Base-by-base conservation (phyloP, 2,797 vertebrate genomes). In the Pristis pectinata region DNA sequence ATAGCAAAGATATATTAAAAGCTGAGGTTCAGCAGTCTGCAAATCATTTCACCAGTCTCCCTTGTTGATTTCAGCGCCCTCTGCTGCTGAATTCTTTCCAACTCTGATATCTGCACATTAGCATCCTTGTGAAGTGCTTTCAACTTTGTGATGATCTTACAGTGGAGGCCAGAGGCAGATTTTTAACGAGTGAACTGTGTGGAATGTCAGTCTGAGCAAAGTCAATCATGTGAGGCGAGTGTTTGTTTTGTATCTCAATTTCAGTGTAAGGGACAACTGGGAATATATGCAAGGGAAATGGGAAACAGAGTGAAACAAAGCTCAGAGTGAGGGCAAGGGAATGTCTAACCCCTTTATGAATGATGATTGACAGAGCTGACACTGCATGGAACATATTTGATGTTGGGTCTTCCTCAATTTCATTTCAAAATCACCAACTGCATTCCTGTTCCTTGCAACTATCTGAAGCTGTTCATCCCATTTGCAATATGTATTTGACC, bases 21-120 rank as follows among this genome's bases (percentile, higher is more conserved):
- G n/a, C 61, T 91, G 2, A 41, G 37, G 8, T 67, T 11, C 22
- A 10, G 64, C 8, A 37, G 10, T 24, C 44, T 85, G 30, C 1
- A 34, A 59, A 59, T n/a, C 30, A 34, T 89, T 89, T 61, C 27
- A 61, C 0, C 34, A 64, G 19, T 67, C 87, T 41, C 37, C 6
- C n/a, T 91, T 41, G n/a, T 91, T 91, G n/a, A 15, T 61, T 91
- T 10, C 37, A 91, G 61, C n/a, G 61, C 87, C 87, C 87, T 41
- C 87, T 91, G 8, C 19, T 91, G 87, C 87, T 91, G 87, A 91
- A 67, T 67, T 67, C n/a, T 91, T 91, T 67, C 87, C n/a, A 91
- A 9, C n/a, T 67, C 19, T 91, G 64, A 17, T 24, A 87, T n/a
- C 85, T 59, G 82, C 49, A 56, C 2, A 10, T 85, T 56, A 2